Percentiles rank a stretch among this genome's conserved stretches.
These are phyloP conservation scores for Champsocephalus gunnari DNA, from an alignment of 2,797 vertebrate species.

Conservation along the genomic window DNA sequence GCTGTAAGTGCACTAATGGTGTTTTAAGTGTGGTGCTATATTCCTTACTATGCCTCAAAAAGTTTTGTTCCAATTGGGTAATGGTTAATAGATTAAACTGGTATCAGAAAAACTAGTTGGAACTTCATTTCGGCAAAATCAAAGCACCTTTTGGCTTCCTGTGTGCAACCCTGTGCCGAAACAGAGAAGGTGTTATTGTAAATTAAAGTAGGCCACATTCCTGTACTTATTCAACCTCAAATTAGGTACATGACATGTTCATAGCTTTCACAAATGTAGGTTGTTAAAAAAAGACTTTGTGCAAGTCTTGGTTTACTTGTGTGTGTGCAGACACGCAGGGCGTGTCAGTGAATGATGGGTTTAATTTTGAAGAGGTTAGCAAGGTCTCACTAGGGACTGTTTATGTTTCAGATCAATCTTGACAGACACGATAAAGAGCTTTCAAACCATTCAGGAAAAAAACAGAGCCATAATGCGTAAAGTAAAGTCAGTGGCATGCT, in stretches of 20 bases:
- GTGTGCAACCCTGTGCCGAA: constrained; percentile 34
- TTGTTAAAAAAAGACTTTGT: constrained; percentile 43
- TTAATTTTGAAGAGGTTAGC: constrained; percentile 66
- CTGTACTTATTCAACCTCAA: constrained; percentile 52
- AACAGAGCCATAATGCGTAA: constrained; percentile 8
- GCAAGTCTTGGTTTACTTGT: background rate
- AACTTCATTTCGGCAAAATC: constrained; percentile 46
- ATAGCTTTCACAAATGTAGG: constrained; percentile 37
- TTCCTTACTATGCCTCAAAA: constrained; percentile 33
- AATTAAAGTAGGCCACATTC: constrained; percentile 73
- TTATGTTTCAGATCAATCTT: constrained; percentile 66
- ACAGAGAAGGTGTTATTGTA: constrained; percentile 67
- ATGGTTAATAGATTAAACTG: constrained; percentile 13
- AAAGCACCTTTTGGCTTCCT: constrained; percentile 48
- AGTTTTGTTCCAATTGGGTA: constrained; percentile 30
- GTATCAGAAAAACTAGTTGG: constrained; percentile 24
- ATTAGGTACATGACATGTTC: constrained; percentile 58
- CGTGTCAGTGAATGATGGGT: constrained; percentile 70
- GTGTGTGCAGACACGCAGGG: constrained; percentile 10
- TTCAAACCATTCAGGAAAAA: constrained; percentile 10
- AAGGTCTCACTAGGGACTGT: constrained; percentile 45
- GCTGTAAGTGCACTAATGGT: background rate
- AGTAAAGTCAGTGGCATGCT: background rate
- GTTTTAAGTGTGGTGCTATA: constrained; percentile 23
- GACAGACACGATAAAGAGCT: constrained; percentile 15